phyloP scores from a whole-genome alignment of 2,888 invertebrate genomes.

The Chalcis sispes region DNA sequence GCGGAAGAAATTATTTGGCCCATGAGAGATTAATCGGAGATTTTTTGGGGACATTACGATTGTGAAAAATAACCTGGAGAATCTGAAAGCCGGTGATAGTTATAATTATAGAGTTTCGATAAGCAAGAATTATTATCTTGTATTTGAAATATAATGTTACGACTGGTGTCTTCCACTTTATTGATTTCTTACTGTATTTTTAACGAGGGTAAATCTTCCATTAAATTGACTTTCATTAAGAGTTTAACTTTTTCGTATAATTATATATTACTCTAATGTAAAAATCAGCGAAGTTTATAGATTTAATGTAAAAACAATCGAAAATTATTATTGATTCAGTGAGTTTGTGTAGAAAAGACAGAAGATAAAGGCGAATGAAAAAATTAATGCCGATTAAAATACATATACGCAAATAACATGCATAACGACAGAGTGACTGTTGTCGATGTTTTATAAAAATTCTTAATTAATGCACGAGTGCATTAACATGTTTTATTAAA shows the following conservation, averaged over 20 bases:
- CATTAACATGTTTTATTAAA: conserved; percentile 25
- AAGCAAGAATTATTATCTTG: conserved; percentile 42
- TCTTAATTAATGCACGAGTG: conserved; percentile 14
- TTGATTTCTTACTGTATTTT: conserved; percentile 48
- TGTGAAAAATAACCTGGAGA: conserved; percentile 3
- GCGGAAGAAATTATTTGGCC: no score
- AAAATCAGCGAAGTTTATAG: conserved; percentile 25
- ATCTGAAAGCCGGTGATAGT: conserved; percentile 26
- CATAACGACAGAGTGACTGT: conserved; percentile 32
- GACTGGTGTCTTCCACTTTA: conserved; percentile 57
- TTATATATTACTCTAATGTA: background rate
- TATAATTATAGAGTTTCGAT: conserved; percentile 35
- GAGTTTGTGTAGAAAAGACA: conserved; percentile 35
- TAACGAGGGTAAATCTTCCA: conserved; percentile 25
- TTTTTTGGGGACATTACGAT: conserved; percentile 17
- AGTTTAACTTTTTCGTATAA: conserved; percentile 34
- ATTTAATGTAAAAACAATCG: conserved; percentile 15
- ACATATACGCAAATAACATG: conserved; percentile 9
- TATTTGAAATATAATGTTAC: conserved; percentile 45
- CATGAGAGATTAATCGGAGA: conserved; percentile 33
- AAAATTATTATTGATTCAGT: conserved; percentile 28
- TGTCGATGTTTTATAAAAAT: conserved; percentile 47
- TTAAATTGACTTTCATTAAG: conserved; percentile 40
- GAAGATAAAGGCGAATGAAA: conserved; percentile 1
- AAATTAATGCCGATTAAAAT: conserved; percentile 10